Percentiles rank a stretch among this genome's conserved stretches.
Conservation (phyloP, 2,797 vertebrate species). For the Premnoplex brunnescens region DNA sequence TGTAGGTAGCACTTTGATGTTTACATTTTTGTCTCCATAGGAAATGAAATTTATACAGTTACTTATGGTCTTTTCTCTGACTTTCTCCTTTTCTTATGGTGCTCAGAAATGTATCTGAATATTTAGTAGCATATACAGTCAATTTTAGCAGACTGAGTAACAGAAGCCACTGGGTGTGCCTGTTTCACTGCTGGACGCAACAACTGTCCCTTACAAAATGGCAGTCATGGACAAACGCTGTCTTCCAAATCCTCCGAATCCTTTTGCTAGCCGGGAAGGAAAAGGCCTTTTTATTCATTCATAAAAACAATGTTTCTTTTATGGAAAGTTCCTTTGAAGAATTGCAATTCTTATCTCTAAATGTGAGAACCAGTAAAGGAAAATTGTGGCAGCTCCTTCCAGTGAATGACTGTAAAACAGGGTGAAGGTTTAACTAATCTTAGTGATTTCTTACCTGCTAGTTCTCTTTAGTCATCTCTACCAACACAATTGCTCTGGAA, state of each 20-base stretch:
- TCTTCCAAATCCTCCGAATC: background rate
- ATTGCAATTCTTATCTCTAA: background rate
- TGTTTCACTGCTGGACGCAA: background rate
- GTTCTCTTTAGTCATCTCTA: background rate
- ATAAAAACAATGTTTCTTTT: background rate
- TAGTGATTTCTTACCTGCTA: constrained; percentile 10
- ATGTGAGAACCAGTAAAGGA: background rate
- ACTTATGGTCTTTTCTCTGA: background rate
- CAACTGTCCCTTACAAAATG: background rate
- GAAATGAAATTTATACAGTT: background rate
- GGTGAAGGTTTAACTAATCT: constrained; percentile 5
- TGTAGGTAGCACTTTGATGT: background rate
- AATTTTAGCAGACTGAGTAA: background rate
- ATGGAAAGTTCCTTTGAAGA: background rate
- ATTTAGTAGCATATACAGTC: background rate
- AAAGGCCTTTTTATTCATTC: background rate
- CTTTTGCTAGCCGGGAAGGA: background rate
- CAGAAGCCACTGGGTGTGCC: background rate
- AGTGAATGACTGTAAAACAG: background rate
- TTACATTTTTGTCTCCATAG: background rate
- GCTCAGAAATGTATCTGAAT: background rate
- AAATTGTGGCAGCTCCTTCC: constrained; percentile 2
- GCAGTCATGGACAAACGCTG: background rate
- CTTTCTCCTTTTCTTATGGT: background rate
- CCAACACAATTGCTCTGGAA: background rate